phyloP scores from a whole-genome alignment of 2,113 vertebrate species.

The Ammodytes marinus region DNA sequence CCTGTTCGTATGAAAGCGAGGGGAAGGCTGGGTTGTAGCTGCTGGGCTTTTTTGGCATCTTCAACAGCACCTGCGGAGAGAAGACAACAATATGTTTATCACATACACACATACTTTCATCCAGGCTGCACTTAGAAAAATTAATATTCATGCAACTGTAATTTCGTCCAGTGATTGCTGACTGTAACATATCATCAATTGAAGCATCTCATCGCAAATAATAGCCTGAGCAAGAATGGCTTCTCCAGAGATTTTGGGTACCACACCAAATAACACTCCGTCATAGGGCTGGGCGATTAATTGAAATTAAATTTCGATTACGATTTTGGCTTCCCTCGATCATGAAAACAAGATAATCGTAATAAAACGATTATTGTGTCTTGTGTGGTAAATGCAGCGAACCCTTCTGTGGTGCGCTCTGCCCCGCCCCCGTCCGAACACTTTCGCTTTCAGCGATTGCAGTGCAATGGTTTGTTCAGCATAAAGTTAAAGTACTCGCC shows the following conservation, averaged over 20 bases:
- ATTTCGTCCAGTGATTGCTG: neutral
- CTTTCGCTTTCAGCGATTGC: too few relatives aligned
- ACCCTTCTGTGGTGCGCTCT: too few relatives aligned
- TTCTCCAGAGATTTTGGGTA: neutral
- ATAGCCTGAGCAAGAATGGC: neutral
- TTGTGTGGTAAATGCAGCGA: too few relatives aligned
- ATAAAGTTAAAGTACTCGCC: too few relatives aligned
- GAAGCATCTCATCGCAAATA: neutral
- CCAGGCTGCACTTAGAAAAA: neutral
- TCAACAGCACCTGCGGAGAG: constrained; percentile 88
- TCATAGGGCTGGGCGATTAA: too few relatives aligned
- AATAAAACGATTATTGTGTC: too few relatives aligned
- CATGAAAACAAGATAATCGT: too few relatives aligned
- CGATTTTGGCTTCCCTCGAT: too few relatives aligned
- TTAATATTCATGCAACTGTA: neutral
- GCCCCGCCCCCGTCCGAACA: too few relatives aligned
- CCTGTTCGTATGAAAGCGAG: constrained; percentile 92
- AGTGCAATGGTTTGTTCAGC: too few relatives aligned
- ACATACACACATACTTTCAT: neutral
- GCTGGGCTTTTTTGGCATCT: constrained; percentile 92
- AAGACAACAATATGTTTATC: constrained; percentile 7
- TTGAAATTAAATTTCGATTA: too few relatives aligned
- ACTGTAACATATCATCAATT: neutral
- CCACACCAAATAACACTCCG: neutral
- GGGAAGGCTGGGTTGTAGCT: constrained; percentile 89